These are phyloP conservation scores for Lasius fuliginosus DNA, from an alignment of 2,888 invertebrate species.

Conservation along the genomic window DNA sequence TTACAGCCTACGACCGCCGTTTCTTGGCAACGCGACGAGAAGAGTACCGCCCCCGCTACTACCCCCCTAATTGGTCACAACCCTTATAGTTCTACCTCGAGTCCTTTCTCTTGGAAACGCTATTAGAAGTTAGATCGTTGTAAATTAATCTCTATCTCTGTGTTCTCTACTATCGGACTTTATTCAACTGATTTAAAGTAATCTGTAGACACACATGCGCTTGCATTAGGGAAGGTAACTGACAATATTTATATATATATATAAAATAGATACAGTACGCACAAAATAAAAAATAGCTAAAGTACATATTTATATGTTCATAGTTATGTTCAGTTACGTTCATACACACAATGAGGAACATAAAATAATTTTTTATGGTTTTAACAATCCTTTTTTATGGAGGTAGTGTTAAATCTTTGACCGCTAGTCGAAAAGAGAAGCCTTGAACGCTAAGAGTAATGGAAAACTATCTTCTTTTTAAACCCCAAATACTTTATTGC, in stretches of 20 bases:
- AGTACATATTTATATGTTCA: too few species aligned
- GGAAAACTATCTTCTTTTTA: background rate
- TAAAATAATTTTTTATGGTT: too few species aligned
- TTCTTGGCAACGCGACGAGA: conserved; percentile 81
- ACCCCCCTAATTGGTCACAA: conserved; percentile 79
- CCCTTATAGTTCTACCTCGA: conserved; percentile 68
- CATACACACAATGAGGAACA: too few species aligned
- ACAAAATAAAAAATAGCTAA: background rate
- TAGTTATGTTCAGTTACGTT: too few species aligned
- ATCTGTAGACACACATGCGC: background rate
- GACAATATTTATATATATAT: too few species aligned
- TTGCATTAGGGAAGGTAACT: background rate
- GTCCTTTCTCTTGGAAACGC: conserved; percentile 54
- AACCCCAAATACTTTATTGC: background rate
- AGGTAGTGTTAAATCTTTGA: background rate
- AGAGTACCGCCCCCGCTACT: conserved; percentile 78
- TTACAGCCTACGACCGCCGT: conserved; percentile 77
- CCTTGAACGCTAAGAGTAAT: background rate
- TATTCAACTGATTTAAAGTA: background rate
- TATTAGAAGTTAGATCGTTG: conserved; percentile 15
- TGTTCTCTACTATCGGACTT: background rate
- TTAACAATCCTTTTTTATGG: too few species aligned
- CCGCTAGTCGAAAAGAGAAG: background rate
- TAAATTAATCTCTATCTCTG: background rate
- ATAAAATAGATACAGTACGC: background rate